phyloP scores from a whole-genome alignment of 2,113 vertebrate genomes.

The Solenodon paradoxus region DNA sequence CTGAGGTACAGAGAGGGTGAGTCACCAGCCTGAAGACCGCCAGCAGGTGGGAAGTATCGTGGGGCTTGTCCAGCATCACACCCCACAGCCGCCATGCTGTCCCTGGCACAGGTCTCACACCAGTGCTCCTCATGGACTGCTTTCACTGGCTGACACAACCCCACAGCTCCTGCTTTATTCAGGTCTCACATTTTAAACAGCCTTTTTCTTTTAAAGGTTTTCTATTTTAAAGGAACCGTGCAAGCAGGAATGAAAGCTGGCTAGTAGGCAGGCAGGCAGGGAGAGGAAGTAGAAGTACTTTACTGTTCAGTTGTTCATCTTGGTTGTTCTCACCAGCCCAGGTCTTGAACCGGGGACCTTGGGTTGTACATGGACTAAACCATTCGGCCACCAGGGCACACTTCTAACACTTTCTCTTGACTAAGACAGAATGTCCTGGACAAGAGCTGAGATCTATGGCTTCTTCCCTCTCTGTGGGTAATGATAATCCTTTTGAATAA shows the following conservation, averaged over 20 bases:
- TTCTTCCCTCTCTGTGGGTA: background rate
- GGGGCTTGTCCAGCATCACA: background rate
- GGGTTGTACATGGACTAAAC: no score
- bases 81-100: background rate
- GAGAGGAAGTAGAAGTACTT: no score
- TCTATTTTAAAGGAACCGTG: no score
- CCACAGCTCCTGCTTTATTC: background rate
- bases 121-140: background rate
- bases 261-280: no score
- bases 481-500: background rate
- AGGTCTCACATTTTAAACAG: background rate
- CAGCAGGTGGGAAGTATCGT: background rate
- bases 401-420: no score
- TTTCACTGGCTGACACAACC: background rate
- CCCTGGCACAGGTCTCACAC: background rate
- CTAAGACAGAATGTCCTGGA: background rate
- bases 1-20: background rate
- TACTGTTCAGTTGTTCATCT: no score
- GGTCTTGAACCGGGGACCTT: no score
- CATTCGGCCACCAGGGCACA: no score
- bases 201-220: no score
- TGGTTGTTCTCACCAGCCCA: no score
- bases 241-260: no score
- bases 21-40: background rate
- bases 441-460: background rate